Evolutionary conservation across 2,797 vertebrate species (phyloP).

Genomic region (Chloroceryle amazona): DNA sequence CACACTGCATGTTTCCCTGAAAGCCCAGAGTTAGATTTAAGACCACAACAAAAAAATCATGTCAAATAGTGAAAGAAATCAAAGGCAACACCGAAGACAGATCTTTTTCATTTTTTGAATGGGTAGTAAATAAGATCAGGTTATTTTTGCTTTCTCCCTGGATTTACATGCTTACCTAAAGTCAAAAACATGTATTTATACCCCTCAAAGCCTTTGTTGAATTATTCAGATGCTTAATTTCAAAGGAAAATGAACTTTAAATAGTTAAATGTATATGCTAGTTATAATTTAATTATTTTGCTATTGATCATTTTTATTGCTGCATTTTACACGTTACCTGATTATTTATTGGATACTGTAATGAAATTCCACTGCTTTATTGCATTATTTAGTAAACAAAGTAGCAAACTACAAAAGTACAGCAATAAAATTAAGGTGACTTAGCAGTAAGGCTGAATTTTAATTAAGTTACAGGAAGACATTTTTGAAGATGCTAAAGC

Average conservation of each 20-base stretch:
- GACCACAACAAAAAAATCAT: background rate
- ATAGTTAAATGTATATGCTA: constrained; percentile 26
- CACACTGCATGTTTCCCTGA: background rate
- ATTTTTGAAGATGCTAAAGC: constrained; percentile 1
- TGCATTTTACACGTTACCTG: constrained; percentile 62
- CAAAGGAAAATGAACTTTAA: background rate
- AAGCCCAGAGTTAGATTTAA: background rate
- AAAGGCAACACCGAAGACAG: background rate
- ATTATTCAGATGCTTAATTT: background rate
- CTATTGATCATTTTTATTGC: constrained; percentile 71
- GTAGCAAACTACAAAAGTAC: constrained; percentile 46
- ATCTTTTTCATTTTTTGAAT: background rate
- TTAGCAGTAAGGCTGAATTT: constrained; percentile 68
- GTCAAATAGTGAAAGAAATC: background rate
- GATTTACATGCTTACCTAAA: background rate
- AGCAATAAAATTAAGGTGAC: constrained; percentile 74
- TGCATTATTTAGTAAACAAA: constrained; percentile 72
- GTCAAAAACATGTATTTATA: background rate
- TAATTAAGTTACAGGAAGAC: constrained; percentile 65
- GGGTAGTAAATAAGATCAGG: background rate
- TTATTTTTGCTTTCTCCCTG: background rate
- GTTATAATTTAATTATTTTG: constrained; percentile 69
- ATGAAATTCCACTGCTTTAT: constrained; percentile 67
- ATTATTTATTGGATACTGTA: constrained; percentile 67
- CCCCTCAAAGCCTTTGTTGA: background rate